phyloP scores from a whole-genome alignment of 2,888 invertebrate species.

The Dasypolia templi region DNA sequence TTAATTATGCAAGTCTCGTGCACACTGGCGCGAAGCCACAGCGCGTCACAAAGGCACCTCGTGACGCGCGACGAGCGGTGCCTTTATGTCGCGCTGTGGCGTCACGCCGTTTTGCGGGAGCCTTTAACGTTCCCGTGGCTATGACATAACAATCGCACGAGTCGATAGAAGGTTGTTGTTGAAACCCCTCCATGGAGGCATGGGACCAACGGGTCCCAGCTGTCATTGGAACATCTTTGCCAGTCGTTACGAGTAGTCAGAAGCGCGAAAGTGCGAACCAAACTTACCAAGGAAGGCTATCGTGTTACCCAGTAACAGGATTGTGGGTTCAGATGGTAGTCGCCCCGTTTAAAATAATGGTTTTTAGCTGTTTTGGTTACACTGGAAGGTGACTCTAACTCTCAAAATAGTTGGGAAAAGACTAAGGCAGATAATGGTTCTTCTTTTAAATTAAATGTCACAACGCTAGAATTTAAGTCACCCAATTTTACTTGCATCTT shows the following conservation, averaged over 20 bases:
- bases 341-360: neutral
- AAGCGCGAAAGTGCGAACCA: neutral
- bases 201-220: too few relatives aligned
- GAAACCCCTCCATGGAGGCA: too few relatives aligned
- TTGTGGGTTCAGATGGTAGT: neutral
- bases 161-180: neutral
- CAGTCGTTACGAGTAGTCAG: neutral
- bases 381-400: neutral
- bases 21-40: too few relatives aligned
- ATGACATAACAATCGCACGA: neutral
- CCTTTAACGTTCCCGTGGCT: too few relatives aligned
- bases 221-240: neutral
- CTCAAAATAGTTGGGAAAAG: neutral
- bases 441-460: neutral
- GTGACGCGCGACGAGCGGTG: too few relatives aligned
- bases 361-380: neutral
- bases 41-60: too few relatives aligned
- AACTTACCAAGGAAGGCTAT: neutral
- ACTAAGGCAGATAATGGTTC: neutral
- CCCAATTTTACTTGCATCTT: neutral
- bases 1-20: too few relatives aligned
- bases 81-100: too few relatives aligned
- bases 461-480: neutral
- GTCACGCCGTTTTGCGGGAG: too few relatives aligned
- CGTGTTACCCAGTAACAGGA: neutral